Percentiles rank a stretch among this genome's conserved stretches.
Conservation (phyloP, 2,888 invertebrate genomes). For the Yponomeuta plumbellus region DNA sequence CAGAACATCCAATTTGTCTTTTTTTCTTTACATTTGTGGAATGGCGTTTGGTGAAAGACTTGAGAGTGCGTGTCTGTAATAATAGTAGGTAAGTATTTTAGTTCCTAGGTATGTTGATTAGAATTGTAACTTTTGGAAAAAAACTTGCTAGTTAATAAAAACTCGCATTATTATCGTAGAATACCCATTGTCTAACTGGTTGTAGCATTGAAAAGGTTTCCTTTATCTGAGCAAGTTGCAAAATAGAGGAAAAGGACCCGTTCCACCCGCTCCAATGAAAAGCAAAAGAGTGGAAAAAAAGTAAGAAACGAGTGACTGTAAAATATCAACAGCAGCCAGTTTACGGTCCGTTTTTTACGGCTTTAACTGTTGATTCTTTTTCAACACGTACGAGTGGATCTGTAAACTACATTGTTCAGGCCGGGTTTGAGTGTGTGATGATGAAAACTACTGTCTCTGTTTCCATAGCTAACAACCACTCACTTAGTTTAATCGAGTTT, state of each 20-base stretch:
- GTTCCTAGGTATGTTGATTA: too few relatives aligned
- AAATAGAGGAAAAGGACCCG: slow-evolving; percentile 27
- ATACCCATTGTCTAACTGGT: neutral
- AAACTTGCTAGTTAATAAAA: too few relatives aligned
- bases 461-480: neutral
- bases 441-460: neutral
- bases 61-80: neutral
- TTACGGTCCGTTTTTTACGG: slow-evolving; percentile 70
- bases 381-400: slow-evolving; percentile 68
- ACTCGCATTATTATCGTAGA: neutral
- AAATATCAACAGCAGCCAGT: slow-evolving; percentile 66
- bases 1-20: neutral
- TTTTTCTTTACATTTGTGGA: neutral
- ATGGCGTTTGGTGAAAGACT: neutral
- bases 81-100: too few relatives aligned
- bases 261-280: neutral
- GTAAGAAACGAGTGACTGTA: slow-evolving; percentile 58
- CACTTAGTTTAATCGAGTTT: slow-evolving; percentile 4
- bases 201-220: neutral
- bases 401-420: slow-evolving; percentile 69
- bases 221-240: slow-evolving; percentile 19
- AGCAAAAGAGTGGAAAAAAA: slow-evolving; percentile 26
- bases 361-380: slow-evolving; percentile 73
- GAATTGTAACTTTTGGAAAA: too few relatives aligned
- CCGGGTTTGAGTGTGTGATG: slow-evolving; percentile 37